Base-by-base conservation (phyloP, 2,888 invertebrate genomes). In the Anthophora plumipes region DNA sequence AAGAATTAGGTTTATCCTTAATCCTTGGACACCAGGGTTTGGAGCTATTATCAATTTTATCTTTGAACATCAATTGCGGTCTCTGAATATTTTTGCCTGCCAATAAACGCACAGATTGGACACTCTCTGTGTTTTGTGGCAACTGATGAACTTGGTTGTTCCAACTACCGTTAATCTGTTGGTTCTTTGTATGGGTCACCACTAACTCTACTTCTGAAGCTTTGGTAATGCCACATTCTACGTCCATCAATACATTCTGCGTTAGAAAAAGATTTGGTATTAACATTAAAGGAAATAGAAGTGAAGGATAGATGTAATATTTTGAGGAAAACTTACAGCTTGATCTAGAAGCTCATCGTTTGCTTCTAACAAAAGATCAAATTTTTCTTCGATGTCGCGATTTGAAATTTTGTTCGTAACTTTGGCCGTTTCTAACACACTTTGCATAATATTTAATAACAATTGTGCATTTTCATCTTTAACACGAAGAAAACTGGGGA, bases 41-140 rank as follows among this genome's bases (percentile, higher is more conserved):
- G 3, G 95, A 93, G 4, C 96, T 95, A 91, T 99, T 99, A 91
- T 98, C 97, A 43, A 98, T 95, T 85, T 96, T 95, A 85, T 97
- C 97, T 90, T 96, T 96, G 91, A 99, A 99, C 84, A 95, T 95
- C 22, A 97, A 93, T 93, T 99, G 99, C 0, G 99, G 98, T 70
- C 98, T 95, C 25, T 95, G 94, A 77, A 97, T 95, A 92, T 97
- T 96, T 91, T 96, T 96, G 0, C 95, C 96, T 0, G 96, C 95
- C 55, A 97, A 94, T 14, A 97, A 93, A 75, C 94, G 94, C 41
- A 95, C 93, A 2, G 94, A 88, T 54, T 91, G 90, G 3, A 77
- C 69, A 41, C 69, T 70, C 0, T 55, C 69, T 0, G 81, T 37
- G 1, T 6, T 25, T 25, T 73, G 9, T 0, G 60, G 2, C 2